Evolutionary conservation across 2,888 invertebrate species (phyloP), one percentile per base, ranked within the genome.

Genomic region (Drosophila nr. fundita): DNA sequence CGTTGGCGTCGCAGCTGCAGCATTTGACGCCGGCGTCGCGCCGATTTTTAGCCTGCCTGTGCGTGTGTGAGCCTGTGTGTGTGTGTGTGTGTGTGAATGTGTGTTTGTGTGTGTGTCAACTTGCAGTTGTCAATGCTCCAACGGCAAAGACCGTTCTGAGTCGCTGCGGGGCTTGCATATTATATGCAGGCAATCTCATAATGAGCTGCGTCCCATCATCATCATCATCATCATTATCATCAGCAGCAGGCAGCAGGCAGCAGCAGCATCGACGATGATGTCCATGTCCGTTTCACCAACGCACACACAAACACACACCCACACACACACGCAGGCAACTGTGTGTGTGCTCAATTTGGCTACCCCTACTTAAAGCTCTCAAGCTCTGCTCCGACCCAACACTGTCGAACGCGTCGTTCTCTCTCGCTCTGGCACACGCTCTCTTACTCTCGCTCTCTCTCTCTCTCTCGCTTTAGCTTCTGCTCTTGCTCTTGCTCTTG

Each of bases 351-450:
- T 82, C 70, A 78, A 78, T 83, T 73, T 70, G 81, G 76, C 87
- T 84, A 84, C 83, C 83, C 87, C 85, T 87, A 84, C 83, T 87
- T 81, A 83, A 80, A 80, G 66, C 87, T 81, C 89, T 79, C 87
- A 87, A 72, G 72, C 87, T 81, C 67, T 55, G 75, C 73, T 68
- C 21, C 76, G 48, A 50, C 82, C 78, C 59, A 52, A 59, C 29
- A 40, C 38, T 36, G 24, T n/a, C 40, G 29, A 38, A 34, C 57
- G 24, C 15, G 8, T 58, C 59, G 18, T 34, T 38, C 61, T 62
- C 61, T 78, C 71, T 55, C 59, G 21, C 27, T 66, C 40, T 29
- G 8, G n/a, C 15, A 15, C 18, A 49, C 18, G 15, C 21, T 52
- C 52, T 15, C 52, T 10, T 45, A 8, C 21, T 45, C 42, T 38